Base-by-base conservation (phyloP, 2,888 invertebrate species). In the Eulithis testata region DNA sequence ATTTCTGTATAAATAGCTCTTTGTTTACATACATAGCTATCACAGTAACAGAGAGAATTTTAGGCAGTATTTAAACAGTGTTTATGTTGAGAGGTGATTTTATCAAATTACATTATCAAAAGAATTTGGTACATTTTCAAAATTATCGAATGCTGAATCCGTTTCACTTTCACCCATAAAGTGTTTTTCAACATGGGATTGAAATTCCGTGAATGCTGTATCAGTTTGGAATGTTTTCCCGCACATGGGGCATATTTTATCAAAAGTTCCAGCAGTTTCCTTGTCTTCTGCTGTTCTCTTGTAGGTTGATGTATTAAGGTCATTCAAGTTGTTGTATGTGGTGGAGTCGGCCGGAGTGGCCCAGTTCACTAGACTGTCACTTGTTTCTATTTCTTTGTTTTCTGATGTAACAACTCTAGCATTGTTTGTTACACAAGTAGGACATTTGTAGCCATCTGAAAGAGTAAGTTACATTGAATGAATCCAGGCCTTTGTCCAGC, bases 201-300 rank as follows among this genome's bases (percentile, higher is more conserved):
- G 95, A 79, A 97, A 97, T 54, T 94, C 94, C 36, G 94, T 87
- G 83, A 97, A 96, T 27, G 91, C 81, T 11, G 93, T 81, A 62
- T 94, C 89, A 79, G 93, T 94, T 52, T 89, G 88, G 79, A 95
- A 97, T 70, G 91, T 89, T 81, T 94, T 92, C 9, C 95, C 95
- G 86, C 97, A 97, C 89, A 97, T 94, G 0, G 97, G 97, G 76
- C 97, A 97, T 59, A 96, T 95, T 83, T 95, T 95, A 73, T 93
- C 90, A 72, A 81, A 85, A 14, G 77, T 74, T 58, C 79, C 80
- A 54, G 70, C 70, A 12, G 52, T 63, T 37, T 82, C 79, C 54
- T 75, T 82, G 31, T 81, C 82, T 67, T 86, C 85, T 62, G 75
- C 68, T 72, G 76, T 84, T 72, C 83, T 87, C 66, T 84, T 89